phyloP scores from a whole-genome alignment of 2,113 vertebrate genomes.

The Centrocercus urophasianus region DNA sequence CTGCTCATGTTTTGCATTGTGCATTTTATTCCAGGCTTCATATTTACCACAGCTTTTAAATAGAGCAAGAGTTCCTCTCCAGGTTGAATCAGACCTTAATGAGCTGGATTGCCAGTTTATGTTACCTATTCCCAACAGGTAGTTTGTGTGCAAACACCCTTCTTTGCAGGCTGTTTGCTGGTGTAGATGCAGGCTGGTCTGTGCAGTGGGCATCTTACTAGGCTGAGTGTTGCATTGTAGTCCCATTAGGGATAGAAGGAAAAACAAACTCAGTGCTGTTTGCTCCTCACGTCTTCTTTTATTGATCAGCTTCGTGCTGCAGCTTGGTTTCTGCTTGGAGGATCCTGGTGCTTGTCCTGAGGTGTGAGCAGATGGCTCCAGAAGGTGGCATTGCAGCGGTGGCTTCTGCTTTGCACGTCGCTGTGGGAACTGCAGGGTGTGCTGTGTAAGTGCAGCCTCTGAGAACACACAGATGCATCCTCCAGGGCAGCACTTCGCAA shows the following conservation, averaged over 20 bases:
- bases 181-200: neutral
- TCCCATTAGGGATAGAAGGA: neutral
- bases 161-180: neutral
- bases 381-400: neutral
- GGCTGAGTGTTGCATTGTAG: neutral
- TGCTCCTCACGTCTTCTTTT: neutral
- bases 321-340: neutral
- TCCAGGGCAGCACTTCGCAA: neutral
- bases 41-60: neutral
- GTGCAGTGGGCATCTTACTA: neutral
- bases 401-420: neutral
- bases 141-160: neutral
- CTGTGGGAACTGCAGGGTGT: neutral
- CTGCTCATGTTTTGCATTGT: neutral
- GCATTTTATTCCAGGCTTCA: neutral
- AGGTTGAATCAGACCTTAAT: neutral
- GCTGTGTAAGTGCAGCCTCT: neutral
- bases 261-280: neutral
- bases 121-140: neutral
- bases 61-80: neutral
- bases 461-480: no score
- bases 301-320: neutral
- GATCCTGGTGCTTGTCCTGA: neutral
- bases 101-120: neutral
- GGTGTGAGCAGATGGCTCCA: neutral